These are phyloP conservation scores for Chelidonichthys spinosus DNA, from an alignment of 2,797 vertebrate genomes.

Conservation along the genomic window DNA sequence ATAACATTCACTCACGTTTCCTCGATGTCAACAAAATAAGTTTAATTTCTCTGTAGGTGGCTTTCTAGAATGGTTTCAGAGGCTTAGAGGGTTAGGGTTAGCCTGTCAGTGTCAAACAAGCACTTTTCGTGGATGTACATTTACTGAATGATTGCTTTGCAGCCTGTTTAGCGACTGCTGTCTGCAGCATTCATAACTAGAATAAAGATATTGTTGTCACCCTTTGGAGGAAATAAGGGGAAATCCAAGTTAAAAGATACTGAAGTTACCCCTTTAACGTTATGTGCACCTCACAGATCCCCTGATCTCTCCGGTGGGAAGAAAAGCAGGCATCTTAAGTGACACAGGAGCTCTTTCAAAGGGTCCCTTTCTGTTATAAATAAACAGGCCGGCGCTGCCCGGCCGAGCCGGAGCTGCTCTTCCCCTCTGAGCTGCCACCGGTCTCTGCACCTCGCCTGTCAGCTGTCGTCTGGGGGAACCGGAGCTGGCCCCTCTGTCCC, in stretches of 20 bases:
- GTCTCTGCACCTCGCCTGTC: constrained; percentile 71
- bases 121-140: not conserved
- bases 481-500: constrained; percentile 55
- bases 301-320: constrained; percentile 40
- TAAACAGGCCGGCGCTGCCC: constrained; percentile 63
- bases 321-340: constrained; percentile 69
- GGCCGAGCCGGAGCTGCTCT: constrained; percentile 44
- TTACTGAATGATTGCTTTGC: not conserved
- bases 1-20: not conserved
- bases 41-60: not conserved
- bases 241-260: not conserved
- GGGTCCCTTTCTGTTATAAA: constrained; percentile 79
- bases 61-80: not conserved
- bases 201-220: not conserved
- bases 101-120: not conserved
- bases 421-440: constrained; percentile 54
- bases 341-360: constrained; percentile 64
- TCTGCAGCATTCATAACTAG: not conserved
- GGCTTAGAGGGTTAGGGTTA: no score
- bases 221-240: not conserved
- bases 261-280: not conserved
- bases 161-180: not conserved
- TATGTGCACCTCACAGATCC: constrained; percentile 24
- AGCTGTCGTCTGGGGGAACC: constrained; percentile 86
- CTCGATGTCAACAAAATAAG: not conserved